Evolutionary conservation across 2,113 vertebrate genomes (phyloP).

Genomic region (Columbina picui): DNA sequence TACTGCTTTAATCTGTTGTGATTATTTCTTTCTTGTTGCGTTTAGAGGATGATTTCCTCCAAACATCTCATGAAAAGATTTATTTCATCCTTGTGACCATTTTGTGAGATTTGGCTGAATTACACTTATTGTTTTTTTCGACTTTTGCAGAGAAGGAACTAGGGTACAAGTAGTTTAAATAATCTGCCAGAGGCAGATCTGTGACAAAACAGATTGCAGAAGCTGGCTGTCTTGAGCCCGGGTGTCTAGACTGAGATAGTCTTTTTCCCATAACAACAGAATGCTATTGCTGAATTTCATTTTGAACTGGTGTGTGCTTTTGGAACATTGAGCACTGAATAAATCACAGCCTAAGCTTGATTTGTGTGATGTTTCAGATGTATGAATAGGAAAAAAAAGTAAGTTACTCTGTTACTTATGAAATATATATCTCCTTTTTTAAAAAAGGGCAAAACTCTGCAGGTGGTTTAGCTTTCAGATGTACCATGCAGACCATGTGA

Average conservation of each 20-base stretch:
- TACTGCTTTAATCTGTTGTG: not conserved
- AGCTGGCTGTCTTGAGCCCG: not conserved
- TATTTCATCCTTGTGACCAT: not conserved
- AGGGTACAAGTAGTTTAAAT: not conserved
- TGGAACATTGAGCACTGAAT: not conserved
- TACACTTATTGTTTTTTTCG: not conserved
- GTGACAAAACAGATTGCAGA: not conserved
- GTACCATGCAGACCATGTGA: not conserved
- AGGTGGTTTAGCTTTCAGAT: not conserved
- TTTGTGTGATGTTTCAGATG: not conserved
- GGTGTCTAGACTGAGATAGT: not conserved
- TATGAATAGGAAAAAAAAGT: not conserved
- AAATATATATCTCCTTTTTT: not conserved
- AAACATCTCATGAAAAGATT: not conserved
- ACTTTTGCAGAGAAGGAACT: not conserved
- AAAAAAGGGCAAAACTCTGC: not conserved
- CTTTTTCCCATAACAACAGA: not conserved
- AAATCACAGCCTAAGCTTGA: not conserved
- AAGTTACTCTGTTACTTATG: not conserved
- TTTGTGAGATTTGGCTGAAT: slow-evolving; percentile 6
- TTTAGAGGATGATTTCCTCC: not conserved
- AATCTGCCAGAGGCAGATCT: not conserved
- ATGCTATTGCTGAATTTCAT: not conserved
- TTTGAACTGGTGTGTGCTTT: not conserved
- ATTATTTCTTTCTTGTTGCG: not conserved